phyloP scores from a whole-genome alignment of 2,113 vertebrate species.

The Centrocercus urophasianus region DNA sequence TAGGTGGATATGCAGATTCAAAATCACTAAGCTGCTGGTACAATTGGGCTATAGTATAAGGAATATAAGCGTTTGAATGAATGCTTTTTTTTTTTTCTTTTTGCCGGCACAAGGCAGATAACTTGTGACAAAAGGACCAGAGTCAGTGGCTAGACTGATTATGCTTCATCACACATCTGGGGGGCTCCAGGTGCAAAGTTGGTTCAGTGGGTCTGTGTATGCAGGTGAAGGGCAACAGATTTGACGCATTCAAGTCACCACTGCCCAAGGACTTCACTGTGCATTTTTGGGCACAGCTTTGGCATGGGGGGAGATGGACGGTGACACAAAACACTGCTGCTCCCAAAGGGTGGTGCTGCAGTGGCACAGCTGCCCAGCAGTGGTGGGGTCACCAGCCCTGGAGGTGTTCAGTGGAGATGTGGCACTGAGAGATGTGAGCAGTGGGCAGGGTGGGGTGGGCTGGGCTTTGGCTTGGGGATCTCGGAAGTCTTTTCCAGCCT shows the following conservation, averaged over 20 bases:
- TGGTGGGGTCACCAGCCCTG: no score
- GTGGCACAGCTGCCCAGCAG: no score
- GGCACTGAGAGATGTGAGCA: no score
- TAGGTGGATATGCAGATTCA: not conserved
- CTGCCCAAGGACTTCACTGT: fast-evolving
- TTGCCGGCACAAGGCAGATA: not conserved
- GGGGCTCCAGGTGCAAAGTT: not conserved
- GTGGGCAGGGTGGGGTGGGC: no score
- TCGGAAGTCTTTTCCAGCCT: no score
- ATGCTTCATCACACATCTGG: not conserved
- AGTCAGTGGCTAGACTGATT: not conserved
- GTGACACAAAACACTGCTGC: no score
- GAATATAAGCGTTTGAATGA: not conserved
- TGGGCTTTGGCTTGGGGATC: no score
- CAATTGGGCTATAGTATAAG: not conserved
- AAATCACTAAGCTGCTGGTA: not conserved
- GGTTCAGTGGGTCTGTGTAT: not conserved
- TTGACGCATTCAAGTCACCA: no score
- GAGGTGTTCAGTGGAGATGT: no score
- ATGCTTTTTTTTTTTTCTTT: not conserved
- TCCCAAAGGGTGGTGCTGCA: no score
- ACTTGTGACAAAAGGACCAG: not conserved
- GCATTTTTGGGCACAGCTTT: not conserved
- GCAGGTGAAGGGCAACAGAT: not conserved
- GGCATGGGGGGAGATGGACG: no score